phyloP scores from a whole-genome alignment of 2,113 vertebrate genomes.

The Tenrec ecaudatus region DNA sequence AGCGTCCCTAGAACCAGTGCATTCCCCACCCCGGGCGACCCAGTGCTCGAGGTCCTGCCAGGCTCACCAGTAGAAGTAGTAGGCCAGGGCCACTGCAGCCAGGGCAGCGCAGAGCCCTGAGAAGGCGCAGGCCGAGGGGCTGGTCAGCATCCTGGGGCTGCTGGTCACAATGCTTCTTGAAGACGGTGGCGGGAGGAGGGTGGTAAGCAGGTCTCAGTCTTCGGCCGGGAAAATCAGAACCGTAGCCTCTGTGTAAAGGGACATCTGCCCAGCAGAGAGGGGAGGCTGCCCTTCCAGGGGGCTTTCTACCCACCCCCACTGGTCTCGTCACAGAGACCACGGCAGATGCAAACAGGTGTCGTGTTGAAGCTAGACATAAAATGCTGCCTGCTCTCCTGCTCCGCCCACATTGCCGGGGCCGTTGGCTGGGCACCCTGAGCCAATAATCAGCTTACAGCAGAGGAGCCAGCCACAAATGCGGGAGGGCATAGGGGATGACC shows the following conservation, averaged over 20 bases:
- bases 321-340: neutral
- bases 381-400: neutral
- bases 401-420: neutral
- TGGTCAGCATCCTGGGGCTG: constrained; percentile 83
- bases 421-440: constrained; percentile 26
- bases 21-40: neutral
- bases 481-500: neutral
- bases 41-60: no score
- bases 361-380: accelerated
- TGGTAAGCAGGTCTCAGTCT: neutral
- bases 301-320: neutral
- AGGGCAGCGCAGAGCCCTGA: constrained; percentile 85
- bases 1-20: neutral
- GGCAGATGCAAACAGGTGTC: neutral
- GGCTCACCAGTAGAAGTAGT: constrained; percentile 91
- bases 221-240: constrained; percentile 36
- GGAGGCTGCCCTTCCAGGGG: neutral
- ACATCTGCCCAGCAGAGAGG: neutral
- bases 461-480: neutral
- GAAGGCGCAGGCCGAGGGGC: constrained; percentile 85
- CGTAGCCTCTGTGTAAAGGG: constrained; percentile 73
- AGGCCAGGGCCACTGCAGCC: constrained; percentile 85
- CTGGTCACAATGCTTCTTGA: accelerated
- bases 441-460: constrained; percentile 65
- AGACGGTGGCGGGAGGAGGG: accelerated